These are phyloP conservation scores for Falco cherrug DNA, from an alignment of 2,797 vertebrate species.

Conservation along the genomic window DNA sequence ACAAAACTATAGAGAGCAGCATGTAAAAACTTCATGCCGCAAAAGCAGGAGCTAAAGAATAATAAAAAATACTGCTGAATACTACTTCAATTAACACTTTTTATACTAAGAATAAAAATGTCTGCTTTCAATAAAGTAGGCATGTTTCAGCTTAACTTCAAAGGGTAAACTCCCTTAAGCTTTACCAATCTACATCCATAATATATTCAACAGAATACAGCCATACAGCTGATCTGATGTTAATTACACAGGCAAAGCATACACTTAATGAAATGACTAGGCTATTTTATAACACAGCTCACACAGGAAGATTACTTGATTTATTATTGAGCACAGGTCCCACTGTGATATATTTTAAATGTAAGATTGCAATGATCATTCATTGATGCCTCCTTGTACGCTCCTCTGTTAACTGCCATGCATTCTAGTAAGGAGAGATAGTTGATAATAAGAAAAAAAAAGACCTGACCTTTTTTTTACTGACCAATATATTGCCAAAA, in stretches of 20 bases:
- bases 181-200: not conserved
- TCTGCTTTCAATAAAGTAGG: not conserved
- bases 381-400: not conserved
- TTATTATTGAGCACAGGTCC: not conserved
- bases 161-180: not conserved
- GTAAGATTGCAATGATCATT: not conserved
- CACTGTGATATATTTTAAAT: not conserved
- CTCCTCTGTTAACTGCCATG: not conserved
- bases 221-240: not conserved
- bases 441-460: not conserved
- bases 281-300: not conserved
- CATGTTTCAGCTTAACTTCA: not conserved
- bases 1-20: not conserved
- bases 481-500: not conserved
- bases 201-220: not conserved
- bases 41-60: not conserved
- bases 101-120: not conserved
- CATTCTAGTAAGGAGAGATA: not conserved
- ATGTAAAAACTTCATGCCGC: not conserved
- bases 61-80: not conserved
- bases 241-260: not conserved
- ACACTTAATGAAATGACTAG: not conserved
- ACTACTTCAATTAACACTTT: not conserved
- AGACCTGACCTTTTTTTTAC: fast-evolving
- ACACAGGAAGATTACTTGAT: not conserved